Conservation (phyloP, 2,888 invertebrate genomes). For the Coenonympha arcania region DNA sequence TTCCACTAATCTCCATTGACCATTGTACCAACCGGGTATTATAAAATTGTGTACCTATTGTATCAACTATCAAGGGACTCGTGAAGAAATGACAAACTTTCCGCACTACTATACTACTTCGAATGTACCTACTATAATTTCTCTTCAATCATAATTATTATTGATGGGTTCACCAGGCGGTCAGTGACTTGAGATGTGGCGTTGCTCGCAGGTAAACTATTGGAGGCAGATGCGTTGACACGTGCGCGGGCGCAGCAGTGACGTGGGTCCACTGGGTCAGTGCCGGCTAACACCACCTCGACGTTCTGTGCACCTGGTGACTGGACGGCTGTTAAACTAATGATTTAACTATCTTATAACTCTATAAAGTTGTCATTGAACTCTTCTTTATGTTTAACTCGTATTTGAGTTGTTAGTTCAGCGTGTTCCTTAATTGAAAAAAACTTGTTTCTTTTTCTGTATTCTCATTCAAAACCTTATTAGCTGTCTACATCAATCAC, state of each 20-base stretch:
- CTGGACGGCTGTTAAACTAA: not conserved
- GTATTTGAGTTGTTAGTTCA: too few relatives aligned
- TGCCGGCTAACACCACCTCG: slow-evolving; percentile 13
- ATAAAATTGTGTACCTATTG: too few relatives aligned
- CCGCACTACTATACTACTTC: too few relatives aligned
- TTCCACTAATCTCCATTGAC: too few relatives aligned
- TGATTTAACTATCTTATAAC: not conserved
- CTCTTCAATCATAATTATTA: not conserved
- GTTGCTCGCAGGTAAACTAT: slow-evolving; percentile 40
- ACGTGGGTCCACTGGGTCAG: slow-evolving; percentile 32
- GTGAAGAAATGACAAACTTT: too few relatives aligned
- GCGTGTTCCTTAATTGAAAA: too few relatives aligned
- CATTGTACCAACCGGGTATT: too few relatives aligned
- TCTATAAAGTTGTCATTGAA: slow-evolving; percentile 4
- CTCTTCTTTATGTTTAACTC: not conserved
- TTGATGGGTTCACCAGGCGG: slow-evolving; percentile 27
- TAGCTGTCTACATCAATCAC: too few relatives aligned
- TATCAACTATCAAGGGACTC: too few relatives aligned
- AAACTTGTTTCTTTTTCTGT: too few relatives aligned
- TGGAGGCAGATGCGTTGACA: slow-evolving; percentile 57
- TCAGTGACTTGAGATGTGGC: slow-evolving; percentile 25
- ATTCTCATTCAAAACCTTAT: too few relatives aligned
- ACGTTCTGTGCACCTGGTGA: slow-evolving; percentile 2
- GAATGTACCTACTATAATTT: not conserved
- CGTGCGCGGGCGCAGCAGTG: slow-evolving; percentile 39